Percentiles rank a stretch among this genome's conserved stretches.
Evolutionary conservation across 2,888 invertebrate species (phyloP).

Genomic region (Psylliodes chrysocephalus): DNA sequence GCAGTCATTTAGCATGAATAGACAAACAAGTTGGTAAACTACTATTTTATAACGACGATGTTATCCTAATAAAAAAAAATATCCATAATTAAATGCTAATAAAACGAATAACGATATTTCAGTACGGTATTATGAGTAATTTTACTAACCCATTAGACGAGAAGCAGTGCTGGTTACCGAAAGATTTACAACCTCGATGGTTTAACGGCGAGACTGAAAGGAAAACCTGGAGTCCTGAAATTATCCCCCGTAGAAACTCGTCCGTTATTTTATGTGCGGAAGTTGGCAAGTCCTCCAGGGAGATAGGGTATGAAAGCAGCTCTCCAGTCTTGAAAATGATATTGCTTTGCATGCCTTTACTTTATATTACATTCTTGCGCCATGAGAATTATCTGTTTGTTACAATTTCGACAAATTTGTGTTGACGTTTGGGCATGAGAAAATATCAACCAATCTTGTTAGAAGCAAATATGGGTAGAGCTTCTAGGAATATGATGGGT

Average conservation of each 20-base stretch:
- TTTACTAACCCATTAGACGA: slow-evolving; percentile 4
- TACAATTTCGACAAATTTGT: slow-evolving; percentile 19
- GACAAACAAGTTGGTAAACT: too few species aligned
- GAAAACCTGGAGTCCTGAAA: slow-evolving; percentile 40
- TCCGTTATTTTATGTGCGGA: slow-evolving; percentile 39
- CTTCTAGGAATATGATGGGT: slow-evolving; percentile 10
- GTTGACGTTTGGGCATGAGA: slow-evolving; percentile 20
- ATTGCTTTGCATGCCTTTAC: slow-evolving; percentile 32
- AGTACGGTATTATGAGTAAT: slow-evolving; percentile 11
- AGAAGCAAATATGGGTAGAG: slow-evolving; percentile 4
- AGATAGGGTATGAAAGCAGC: slow-evolving; percentile 30
- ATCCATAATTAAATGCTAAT: neutral
- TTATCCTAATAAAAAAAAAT: too few species aligned
- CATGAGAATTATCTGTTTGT: slow-evolving; percentile 16
- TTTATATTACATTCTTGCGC: slow-evolving; percentile 18
- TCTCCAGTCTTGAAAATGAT: slow-evolving; percentile 26
- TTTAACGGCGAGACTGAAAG: slow-evolving; percentile 36
- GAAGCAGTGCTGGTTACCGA: slow-evolving; percentile 27
- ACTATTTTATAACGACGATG: too few species aligned
- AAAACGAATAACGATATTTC: neutral
- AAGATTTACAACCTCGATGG: slow-evolving; percentile 37
- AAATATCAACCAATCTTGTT: slow-evolving; percentile 19
- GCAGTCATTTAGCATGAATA: too few species aligned
- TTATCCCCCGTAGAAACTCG: slow-evolving; percentile 40
- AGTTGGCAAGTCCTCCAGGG: slow-evolving; percentile 33